phyloP scores from a whole-genome alignment of 2,888 invertebrate species.

The Platycnemis pennipes region DNA sequence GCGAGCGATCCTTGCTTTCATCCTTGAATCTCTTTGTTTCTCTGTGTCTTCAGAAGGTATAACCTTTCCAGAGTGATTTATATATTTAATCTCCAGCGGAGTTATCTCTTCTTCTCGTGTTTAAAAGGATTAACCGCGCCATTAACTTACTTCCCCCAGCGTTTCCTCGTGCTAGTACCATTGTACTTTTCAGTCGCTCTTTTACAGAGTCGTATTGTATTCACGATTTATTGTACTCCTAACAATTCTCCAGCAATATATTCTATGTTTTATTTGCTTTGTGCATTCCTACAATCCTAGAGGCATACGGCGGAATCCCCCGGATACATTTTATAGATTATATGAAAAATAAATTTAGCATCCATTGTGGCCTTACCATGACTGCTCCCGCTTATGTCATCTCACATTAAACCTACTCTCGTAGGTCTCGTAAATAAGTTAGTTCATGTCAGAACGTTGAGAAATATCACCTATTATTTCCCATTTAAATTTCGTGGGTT shows the following conservation, averaged over 20 bases:
- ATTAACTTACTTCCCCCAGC: neutral
- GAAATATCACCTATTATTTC: neutral
- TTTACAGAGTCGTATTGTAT: neutral
- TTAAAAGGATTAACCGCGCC: conserved; percentile 1
- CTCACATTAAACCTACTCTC: no score
- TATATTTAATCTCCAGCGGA: conserved; percentile 13
- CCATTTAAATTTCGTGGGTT: no score
- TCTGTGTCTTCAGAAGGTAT: neutral
- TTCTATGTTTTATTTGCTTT: neutral
- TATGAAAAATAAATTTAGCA: neutral
- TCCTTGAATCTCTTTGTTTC: neutral
- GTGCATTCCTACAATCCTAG: neutral
- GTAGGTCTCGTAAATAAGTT: neutral
- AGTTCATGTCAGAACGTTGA: neutral
- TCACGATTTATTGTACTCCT: neutral
- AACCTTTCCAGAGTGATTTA: neutral
- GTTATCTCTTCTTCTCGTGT: neutral
- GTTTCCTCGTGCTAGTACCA: neutral
- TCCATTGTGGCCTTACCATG: neutral
- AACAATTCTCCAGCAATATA: neutral
- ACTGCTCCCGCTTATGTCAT: neutral
- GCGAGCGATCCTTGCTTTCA: neutral
- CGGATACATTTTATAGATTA: neutral
- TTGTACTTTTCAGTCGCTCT: neutral
- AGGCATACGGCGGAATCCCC: neutral